Evolutionary conservation across 2,797 vertebrate species (phyloP).

Genomic region (Diceros bicornis): DNA sequence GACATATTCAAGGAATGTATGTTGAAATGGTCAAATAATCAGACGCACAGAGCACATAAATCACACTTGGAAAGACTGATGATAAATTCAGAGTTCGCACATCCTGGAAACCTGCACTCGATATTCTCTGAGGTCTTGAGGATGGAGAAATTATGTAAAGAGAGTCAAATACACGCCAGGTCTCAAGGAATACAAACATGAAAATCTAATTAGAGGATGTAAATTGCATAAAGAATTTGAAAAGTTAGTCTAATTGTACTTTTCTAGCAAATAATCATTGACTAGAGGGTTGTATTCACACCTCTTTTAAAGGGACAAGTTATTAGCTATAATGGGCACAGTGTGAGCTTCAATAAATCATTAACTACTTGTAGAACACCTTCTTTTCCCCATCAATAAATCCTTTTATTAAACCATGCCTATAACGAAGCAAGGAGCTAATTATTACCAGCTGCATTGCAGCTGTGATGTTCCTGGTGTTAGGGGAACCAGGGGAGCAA

Average conservation of each 20-base stretch:
- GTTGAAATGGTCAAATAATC: background rate
- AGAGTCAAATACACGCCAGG: background rate
- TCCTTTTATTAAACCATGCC: slow-evolving; percentile 33
- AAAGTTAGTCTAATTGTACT: background rate
- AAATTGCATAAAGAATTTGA: slow-evolving; percentile 18
- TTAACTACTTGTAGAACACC: slow-evolving; percentile 39
- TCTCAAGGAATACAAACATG: slow-evolving; percentile 31
- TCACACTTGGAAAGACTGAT: background rate
- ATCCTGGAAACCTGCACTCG: background rate
- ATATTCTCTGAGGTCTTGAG: background rate
- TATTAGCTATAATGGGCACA: slow-evolving; percentile 52
- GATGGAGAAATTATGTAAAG: background rate
- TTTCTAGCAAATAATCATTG: background rate
- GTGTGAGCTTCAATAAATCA: slow-evolving; percentile 43
- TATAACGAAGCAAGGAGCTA: slow-evolving; percentile 47
- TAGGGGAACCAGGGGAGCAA: background rate
- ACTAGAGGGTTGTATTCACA: background rate
- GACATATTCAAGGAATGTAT: background rate
- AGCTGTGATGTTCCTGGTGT: background rate
- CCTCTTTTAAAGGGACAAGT: slow-evolving; percentile 16
- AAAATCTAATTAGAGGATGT: slow-evolving; percentile 1
- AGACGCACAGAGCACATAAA: background rate
- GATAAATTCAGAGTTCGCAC: background rate
- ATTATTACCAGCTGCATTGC: slow-evolving; percentile 47
- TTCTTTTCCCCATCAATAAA: slow-evolving; percentile 11